Conservation (phyloP, 1,140 invertebrate species). For the Ephestia elutella region DNA sequence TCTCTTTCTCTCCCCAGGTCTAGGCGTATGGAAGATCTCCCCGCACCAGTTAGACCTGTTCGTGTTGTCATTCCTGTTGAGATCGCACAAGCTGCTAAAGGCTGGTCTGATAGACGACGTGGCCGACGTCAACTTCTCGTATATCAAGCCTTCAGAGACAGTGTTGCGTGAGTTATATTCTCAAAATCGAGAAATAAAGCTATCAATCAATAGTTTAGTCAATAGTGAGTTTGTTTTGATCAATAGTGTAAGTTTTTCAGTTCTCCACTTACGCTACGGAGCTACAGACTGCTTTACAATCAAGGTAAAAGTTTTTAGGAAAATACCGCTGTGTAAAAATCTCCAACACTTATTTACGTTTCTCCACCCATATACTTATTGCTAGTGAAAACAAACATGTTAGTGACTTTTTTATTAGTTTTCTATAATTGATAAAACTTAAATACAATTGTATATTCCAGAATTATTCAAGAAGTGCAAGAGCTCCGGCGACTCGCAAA, state of each 20-base stretch:
- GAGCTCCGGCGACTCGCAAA: not conserved
- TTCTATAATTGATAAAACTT: too few relatives aligned
- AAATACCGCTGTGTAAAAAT: too few relatives aligned
- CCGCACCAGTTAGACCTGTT: constrained; percentile 65
- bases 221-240: too few relatives aligned
- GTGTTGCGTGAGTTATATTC: constrained; percentile 29
- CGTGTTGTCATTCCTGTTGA: constrained; percentile 56
- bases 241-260: too few relatives aligned
- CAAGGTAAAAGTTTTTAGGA: too few relatives aligned
- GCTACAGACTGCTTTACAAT: too few relatives aligned
- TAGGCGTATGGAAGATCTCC: constrained; percentile 71
- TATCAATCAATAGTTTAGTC: too few relatives aligned
- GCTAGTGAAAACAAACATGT: too few relatives aligned
- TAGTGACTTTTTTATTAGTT: too few relatives aligned
- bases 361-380: too few relatives aligned
- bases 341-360: too few relatives aligned
- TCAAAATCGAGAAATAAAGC: not conserved
- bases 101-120: constrained; percentile 46
- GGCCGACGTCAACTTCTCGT: constrained; percentile 69
- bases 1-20: constrained; percentile 45
- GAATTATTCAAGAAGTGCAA: constrained; percentile 2
- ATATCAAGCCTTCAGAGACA: constrained; percentile 38
- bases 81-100: constrained; percentile 43
- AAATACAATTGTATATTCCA: not conserved
- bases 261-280: too few relatives aligned